A percentile compares a stretch with the other conserved stretches of the same genome.
Evolutionary conservation across 2,797 vertebrate species (phyloP).

Genomic region (Philypnodon macrostomus): DNA sequence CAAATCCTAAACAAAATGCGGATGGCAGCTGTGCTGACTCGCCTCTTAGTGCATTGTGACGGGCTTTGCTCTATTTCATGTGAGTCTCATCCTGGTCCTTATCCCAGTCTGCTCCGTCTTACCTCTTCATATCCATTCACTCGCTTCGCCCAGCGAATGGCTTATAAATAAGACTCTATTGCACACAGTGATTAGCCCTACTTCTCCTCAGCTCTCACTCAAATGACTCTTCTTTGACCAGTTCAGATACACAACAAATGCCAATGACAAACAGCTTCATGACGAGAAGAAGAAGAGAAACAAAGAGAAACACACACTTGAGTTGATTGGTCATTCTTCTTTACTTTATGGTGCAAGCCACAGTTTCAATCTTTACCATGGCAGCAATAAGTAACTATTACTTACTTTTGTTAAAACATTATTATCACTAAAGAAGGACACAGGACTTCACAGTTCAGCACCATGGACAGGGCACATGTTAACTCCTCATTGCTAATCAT

Average conservation of each 20-base stretch:
- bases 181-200: slow-evolving; percentile 34
- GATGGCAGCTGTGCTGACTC: slow-evolving; percentile 67
- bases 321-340: no score
- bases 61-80: slow-evolving; percentile 64
- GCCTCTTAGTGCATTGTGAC: slow-evolving; percentile 69
- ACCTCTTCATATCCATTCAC: slow-evolving; percentile 59
- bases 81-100: slow-evolving; percentile 51
- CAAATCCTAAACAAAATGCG: slow-evolving; percentile 65
- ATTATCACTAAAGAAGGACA: no score
- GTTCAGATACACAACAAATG: slow-evolving; percentile 2
- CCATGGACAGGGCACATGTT: slow-evolving; percentile 9
- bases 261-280: neutral
- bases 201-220: slow-evolving; percentile 31
- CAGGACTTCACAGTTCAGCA: neutral
- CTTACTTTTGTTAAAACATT: no score
- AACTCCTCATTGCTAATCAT: no score
- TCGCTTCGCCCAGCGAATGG: slow-evolving; percentile 41
- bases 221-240: slow-evolving; percentile 32
- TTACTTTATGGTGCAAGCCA: no score
- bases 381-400: no score
- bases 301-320: slow-evolving; percentile 5
- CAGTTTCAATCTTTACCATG: no score
- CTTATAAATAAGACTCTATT: slow-evolving; percentile 32
- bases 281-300: neutral
- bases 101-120: slow-evolving; percentile 55